Evolutionary conservation across 2,888 invertebrate species (phyloP), one percentile per base, ranked within the genome.

Genomic region (Heteromyza rotundicornis): DNA sequence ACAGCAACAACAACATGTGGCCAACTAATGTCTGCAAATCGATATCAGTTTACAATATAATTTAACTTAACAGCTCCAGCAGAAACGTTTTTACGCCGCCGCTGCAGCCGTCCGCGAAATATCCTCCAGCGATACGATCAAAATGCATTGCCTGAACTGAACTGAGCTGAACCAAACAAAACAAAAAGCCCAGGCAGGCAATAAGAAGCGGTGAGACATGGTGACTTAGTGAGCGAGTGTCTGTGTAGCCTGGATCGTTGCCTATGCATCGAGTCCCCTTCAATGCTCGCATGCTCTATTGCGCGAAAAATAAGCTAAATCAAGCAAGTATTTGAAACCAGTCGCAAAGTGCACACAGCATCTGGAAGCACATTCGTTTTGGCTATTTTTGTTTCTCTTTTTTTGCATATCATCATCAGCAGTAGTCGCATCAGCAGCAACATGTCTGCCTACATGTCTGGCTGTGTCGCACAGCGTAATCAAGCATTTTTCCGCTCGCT

Each of bases 31-130:
- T 49, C 47, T 35, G 60, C 40, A 50, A 60, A 60, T 60, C 50
- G 60, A 50, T 60, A 60, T 60, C 60, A 55, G 36, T 49, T 60
- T 60, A 60, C 60, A 60, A 55, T 55, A 60, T 60, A 60, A 60
- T 60, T 60, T 49, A 60, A 55, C 60, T 55, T n/a, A 49, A 57
- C 56, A 23, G 51, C 49, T 7, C 12, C 10, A 7, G 49, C 17
- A 49, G n/a, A n/a, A 17, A 19, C 24, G n/a, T 10, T 22, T 51
- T 49, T 50, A n/a, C n/a, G n/a, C n/a, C n/a, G n/a, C n/a, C n/a
- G n/a, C n/a, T n/a, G 50, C 36, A 35, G 57, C 50, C 57, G 57
- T n/a, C n/a, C n/a, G 22, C 57, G 50, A 56, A 50, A 40, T 35
- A 57, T 57, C 57, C 57, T 57, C 20, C 12, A 35, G 57, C 50